Evolutionary conservation across 2,797 vertebrate species (phyloP).

Genomic region (Ambastaia sidthimunki): DNA sequence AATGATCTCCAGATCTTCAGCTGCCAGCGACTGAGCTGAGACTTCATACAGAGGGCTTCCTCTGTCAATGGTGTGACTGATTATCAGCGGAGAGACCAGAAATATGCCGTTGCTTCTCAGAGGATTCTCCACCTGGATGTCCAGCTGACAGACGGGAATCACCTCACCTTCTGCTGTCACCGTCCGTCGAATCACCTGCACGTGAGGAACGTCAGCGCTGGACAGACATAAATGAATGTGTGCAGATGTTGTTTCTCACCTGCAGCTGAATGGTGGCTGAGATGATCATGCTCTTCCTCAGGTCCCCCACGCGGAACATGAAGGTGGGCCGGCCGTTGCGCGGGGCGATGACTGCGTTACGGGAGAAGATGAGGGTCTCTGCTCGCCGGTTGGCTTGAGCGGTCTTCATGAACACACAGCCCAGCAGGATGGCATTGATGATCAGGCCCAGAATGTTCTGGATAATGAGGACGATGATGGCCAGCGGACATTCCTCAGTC

Average conservation of each 20-base stretch:
- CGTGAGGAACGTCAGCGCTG: not conserved
- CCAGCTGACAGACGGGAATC: slow-evolving; percentile 93
- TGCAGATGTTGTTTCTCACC: slow-evolving; percentile 66
- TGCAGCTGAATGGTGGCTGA: slow-evolving; percentile 93
- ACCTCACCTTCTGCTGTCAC: slow-evolving; percentile 94
- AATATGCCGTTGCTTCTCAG: slow-evolving; percentile 96
- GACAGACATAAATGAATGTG: not conserved
- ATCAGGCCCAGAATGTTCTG: slow-evolving; percentile 97
- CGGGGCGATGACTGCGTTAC: slow-evolving; percentile 89
- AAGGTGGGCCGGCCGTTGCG: slow-evolving; percentile 90
- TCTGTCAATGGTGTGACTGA: slow-evolving; percentile 93
- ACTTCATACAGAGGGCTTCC: slow-evolving; percentile 94
- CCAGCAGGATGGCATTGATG: slow-evolving; percentile 96
- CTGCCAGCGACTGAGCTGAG: slow-evolving; percentile 83
- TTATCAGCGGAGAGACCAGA: slow-evolving; percentile 91
- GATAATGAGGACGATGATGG: slow-evolving; percentile 91
- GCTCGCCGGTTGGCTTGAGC: slow-evolving; percentile 94
- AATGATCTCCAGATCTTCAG: slow-evolving; percentile 92
- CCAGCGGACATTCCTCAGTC: slow-evolving; percentile 93
- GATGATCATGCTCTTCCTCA: slow-evolving; percentile 99
- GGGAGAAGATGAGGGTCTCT: slow-evolving; percentile 95
- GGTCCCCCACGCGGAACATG: slow-evolving; percentile 95
- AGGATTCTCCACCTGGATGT: slow-evolving; percentile 95
- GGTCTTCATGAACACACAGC: slow-evolving; percentile 99
- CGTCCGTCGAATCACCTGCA: slow-evolving; percentile 88